phyloP scores from a whole-genome alignment of 92 coral and sea anemone genomes.

The Porites divaricata region DNA sequence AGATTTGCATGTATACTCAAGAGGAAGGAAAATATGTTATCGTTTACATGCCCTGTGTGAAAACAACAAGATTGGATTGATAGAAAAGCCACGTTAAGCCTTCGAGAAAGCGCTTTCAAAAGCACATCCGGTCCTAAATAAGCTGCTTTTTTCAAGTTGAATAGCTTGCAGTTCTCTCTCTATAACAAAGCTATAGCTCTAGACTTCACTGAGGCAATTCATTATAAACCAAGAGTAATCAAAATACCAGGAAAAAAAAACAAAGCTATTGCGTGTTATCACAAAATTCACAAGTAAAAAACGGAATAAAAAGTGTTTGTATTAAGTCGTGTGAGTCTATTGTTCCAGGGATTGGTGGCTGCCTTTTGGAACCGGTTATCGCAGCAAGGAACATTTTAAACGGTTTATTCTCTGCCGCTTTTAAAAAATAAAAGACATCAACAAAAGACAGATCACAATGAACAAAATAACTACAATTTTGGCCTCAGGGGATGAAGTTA shows the following conservation, averaged over 20 bases:
- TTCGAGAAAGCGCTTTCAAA: background rate
- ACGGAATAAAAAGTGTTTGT: background rate
- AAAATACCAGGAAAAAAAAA: background rate
- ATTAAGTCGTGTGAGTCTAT: background rate
- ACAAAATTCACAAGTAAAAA: constrained; percentile 2
- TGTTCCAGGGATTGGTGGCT: background rate
- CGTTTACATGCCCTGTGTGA: constrained; percentile 19
- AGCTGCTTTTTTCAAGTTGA: background rate
- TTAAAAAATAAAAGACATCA: constrained; percentile 1
- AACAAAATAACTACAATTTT: constrained; percentile 4
- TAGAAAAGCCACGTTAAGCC: constrained; percentile 15
- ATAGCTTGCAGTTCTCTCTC: background rate
- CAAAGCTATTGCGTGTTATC: constrained; percentile 14
- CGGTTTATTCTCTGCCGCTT: constrained; percentile 9
- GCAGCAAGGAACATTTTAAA: background rate
- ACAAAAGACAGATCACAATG: background rate
- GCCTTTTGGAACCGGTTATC: background rate
- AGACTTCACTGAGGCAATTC: background rate
- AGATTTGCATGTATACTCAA: constrained; percentile 1
- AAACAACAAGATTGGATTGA: background rate
- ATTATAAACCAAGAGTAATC: background rate
- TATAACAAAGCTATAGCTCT: background rate
- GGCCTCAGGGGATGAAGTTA: constrained; percentile 17
- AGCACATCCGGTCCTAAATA: constrained; percentile 10
- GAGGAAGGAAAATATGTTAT: background rate